Evolutionary conservation across 2,888 invertebrate genomes (phyloP), one percentile per base, ranked within the genome.

Genomic region (Zonitis immaculata): DNA sequence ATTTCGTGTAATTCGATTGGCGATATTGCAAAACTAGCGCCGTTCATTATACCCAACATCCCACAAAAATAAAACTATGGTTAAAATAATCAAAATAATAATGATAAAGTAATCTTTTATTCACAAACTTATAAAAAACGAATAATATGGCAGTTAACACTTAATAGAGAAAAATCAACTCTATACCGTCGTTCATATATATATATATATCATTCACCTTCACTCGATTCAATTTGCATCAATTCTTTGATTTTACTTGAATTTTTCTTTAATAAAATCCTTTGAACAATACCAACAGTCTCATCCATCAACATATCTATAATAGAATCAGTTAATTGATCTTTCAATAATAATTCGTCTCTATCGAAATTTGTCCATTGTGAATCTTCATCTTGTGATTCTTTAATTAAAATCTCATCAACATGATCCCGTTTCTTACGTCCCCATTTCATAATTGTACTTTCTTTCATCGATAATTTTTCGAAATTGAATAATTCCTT

Each of bases 301-400:
- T 83, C 80, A 11, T 70, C 69, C 20, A 85, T 64, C 49, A 82
- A 69, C 58, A 78, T 73, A 57, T 80, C 76, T 54, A 85, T 75
- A 64, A 86, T 78, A 54, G 80, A 78, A 57, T 82, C 80, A 1
- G 85, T 79, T 14, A 82, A 69, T 63, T 80, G 77, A 63, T 83
- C 81, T 66, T 88, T 86, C 18, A 89, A 84, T 30, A 82, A 79
- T 16, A 81, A 75, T 70, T 89, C 88, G 66, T 89, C 88, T 44
- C 80, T 75, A 68, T 87, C 85, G 67, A 86, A 89, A 68, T 85
- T 85, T 1, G 84, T 83, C 89, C 89, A 90, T 59, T 83, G 82
- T 11, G 80, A 77, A 68, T 89, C 88, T 64, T 89, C 88, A 47
- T 82, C 83, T 61, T 83, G 84, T 46, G 86, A 79, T 72, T 89